Evolutionary conservation across 2,113 vertebrate genomes (phyloP), one percentile per base, ranked within the genome.

Genomic region (Lethenteron reissneri): DNA sequence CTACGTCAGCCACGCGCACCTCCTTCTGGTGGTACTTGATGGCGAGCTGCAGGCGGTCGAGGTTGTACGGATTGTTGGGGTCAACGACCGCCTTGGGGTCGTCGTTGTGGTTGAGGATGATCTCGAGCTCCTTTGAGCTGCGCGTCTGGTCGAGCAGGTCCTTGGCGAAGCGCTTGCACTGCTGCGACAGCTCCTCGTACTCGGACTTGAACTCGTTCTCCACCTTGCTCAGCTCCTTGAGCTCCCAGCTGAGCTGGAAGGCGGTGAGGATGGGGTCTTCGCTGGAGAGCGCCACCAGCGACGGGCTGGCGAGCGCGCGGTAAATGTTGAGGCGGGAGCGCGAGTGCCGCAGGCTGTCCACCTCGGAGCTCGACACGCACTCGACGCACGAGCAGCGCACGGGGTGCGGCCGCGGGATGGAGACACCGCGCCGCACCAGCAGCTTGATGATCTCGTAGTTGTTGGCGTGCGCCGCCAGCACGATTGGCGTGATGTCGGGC

Each of bases 11-110:
- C 41, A 3, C 41, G 41, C 41, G 41, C 41, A 97, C 94, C 91
- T 96, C 94, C 79, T 99, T 99, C 73, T 99, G 94, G 64, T 81
- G 84, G 73, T 95, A 97, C 78, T 95, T 99, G 80, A 99, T 99
- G 73, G 94, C 94, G 78, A 99, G 77, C 78, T 97, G 97, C 74
- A 99, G 79, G 73, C 92, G 85, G 10, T 91, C 90, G 57, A 99
- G 85, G 75, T 99, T 92, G 60, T 88, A 90, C 68, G 76, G 79
- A 25, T 68, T 68, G 75, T 75, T 84, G 76, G 90, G 88, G 58
- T 91, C 89, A 78, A 88, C 81, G 76, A 99, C 80, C 58, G 90
- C 83, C 73, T 86, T 86, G 72, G 83, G 82, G 79, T 94, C 83
- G 59, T 99, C 94, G 57, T 85, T 83, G 77, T 90, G 95, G 81